phyloP scores from a whole-genome alignment of 2,888 invertebrate species.

The Tetanocera ferruginea region DNA sequence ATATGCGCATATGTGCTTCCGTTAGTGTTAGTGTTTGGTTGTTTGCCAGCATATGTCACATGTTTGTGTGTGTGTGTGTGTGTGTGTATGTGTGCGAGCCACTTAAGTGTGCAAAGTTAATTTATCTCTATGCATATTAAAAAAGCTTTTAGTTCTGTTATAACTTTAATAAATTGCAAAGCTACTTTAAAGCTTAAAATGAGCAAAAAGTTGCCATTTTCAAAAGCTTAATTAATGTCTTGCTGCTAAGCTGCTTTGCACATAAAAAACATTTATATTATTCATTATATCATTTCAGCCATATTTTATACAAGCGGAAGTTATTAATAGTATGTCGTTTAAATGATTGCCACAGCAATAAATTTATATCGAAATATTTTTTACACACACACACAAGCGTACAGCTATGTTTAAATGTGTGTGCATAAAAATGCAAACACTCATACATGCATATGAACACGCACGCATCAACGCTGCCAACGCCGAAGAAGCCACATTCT shows the following conservation, averaged over 20 bases:
- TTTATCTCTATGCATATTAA: not conserved
- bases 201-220: not conserved
- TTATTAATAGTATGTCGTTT: conserved; percentile 8
- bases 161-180: not conserved
- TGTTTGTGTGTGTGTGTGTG: not conserved
- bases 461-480: not conserved
- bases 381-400: not conserved
- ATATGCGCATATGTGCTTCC: conserved; percentile 26
- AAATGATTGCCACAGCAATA: conserved; percentile 23
- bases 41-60: not conserved
- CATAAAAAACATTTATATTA: too few species aligned
- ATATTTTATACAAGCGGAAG: conserved; percentile 15
- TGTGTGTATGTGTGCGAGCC: not conserved
- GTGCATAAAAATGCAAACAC: not conserved
- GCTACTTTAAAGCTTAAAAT: not conserved
- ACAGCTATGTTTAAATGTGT: too few species aligned
- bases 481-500: not conserved
- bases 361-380: conserved; percentile 14
- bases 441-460: not conserved
- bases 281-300: not conserved
- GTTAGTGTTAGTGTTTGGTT: not conserved
- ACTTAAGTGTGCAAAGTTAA: not conserved
- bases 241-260: too few species aligned
- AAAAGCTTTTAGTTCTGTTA: not conserved
- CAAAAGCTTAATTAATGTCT: not conserved